Conservation (phyloP, 2,113 vertebrate genomes). For the Crypturellus undulatus region DNA sequence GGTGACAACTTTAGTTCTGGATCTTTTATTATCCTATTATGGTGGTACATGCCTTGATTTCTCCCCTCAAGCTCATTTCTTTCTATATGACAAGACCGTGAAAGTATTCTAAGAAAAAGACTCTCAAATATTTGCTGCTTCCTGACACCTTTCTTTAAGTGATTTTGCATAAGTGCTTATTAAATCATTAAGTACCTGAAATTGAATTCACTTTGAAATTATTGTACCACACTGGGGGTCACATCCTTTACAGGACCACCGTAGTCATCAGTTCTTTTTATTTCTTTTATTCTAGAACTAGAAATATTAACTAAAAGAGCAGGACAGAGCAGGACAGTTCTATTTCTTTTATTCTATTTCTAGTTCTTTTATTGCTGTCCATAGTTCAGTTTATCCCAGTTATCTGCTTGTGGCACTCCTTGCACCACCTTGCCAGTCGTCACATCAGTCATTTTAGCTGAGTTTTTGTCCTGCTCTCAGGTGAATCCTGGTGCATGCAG, state of each 20-base stretch:
- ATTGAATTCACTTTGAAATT: not conserved
- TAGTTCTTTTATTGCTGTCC: not conserved
- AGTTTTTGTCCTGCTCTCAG: not conserved
- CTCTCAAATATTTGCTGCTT: not conserved
- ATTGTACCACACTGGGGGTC: not conserved
- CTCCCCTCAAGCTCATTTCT: not conserved
- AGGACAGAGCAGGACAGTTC: too few relatives aligned
- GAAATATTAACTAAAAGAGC: too few relatives aligned
- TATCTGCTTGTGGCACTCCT: not conserved
- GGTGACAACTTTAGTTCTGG: not conserved
- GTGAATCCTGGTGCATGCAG: not conserved
- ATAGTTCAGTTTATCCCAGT: not conserved
- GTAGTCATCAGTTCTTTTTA: rapidly evolving
- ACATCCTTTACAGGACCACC: not conserved
- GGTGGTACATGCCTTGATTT: not conserved
- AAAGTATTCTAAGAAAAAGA: not conserved
- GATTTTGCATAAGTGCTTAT: not conserved
- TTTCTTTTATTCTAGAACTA: not conserved
- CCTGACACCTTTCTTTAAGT: not conserved
- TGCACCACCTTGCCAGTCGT: too few relatives aligned
- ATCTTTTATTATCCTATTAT: not conserved
- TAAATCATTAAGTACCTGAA: not conserved
- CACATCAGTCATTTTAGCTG: too few relatives aligned
- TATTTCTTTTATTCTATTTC: too few relatives aligned
- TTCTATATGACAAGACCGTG: not conserved